Percentiles rank a stretch among this genome's conserved stretches.
Conservation (phyloP, 2,797 vertebrate genomes). For the Cirrhinus molitorella region DNA sequence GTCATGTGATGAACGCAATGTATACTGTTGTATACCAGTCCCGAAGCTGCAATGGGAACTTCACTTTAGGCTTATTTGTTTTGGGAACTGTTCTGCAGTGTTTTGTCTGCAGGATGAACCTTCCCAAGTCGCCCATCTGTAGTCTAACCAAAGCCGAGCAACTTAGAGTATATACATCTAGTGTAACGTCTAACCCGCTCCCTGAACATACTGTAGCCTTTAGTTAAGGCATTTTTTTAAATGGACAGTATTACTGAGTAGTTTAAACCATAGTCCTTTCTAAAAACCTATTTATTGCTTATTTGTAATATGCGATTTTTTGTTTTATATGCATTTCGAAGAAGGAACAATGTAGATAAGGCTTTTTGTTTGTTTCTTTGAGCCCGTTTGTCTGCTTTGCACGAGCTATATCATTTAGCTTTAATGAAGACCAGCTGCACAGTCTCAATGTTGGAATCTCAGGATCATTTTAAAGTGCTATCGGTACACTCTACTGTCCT, state of each 20-base stretch:
- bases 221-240: constrained; percentile 66
- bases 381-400: constrained; percentile 61
- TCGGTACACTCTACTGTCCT: constrained; percentile 55
- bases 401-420: constrained; percentile 68
- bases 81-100: constrained; percentile 58
- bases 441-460: constrained; percentile 74
- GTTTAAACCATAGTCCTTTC: constrained; percentile 65
- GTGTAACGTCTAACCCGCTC: constrained; percentile 61
- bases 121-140: constrained; percentile 61
- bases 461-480: constrained; percentile 67
- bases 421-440: constrained; percentile 68
- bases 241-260: constrained; percentile 67
- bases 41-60: constrained; percentile 64
- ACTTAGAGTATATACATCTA: constrained; percentile 62
- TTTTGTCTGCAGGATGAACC: constrained; percentile 46
- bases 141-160: constrained; percentile 76
- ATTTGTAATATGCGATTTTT: constrained; percentile 55
- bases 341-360: constrained; percentile 56
- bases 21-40: constrained; percentile 86
- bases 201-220: constrained; percentile 71
- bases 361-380: constrained; percentile 63
- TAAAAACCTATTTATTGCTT: constrained; percentile 75
- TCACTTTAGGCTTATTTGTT: constrained; percentile 53
- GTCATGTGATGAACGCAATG: constrained; percentile 59
- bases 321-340: constrained; percentile 56